A percentile compares a stretch with the other conserved stretches of the same genome.
phyloP scores from a whole-genome alignment of 2,797 vertebrate genomes.

The Rhabdophis nuchalis region DNA sequence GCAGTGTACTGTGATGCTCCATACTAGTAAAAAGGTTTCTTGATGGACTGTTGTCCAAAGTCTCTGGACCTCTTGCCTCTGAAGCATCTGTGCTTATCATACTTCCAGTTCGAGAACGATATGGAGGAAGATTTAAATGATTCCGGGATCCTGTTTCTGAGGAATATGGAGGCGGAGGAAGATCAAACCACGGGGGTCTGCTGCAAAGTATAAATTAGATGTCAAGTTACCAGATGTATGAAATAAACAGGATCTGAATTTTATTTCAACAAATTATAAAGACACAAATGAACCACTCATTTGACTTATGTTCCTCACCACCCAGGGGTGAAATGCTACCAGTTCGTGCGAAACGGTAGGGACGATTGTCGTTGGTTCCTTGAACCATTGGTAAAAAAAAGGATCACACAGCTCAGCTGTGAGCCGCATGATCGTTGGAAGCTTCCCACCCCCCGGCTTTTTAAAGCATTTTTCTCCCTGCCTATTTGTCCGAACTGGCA shows the following conservation, averaged over 20 bases:
- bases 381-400: too few relatives aligned
- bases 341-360: too few relatives aligned
- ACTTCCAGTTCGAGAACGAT: slow-evolving; percentile 73
- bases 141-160: slow-evolving; percentile 74
- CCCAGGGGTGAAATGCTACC: too few relatives aligned
- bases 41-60: neutral
- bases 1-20: slow-evolving; percentile 38
- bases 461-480: too few relatives aligned
- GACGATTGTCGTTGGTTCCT: too few relatives aligned
- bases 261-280: neutral
- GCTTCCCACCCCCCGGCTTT: too few relatives aligned
- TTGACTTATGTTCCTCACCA: neutral
- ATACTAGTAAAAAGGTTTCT: neutral
- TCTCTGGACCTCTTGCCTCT: slow-evolving; percentile 50
- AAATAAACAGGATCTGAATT: accelerated
- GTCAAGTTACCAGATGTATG: slow-evolving; percentile 23
- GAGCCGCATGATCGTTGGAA: too few relatives aligned
- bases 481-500: too few relatives aligned
- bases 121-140: slow-evolving; percentile 84
- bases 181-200: slow-evolving; percentile 94
- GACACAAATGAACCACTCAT: neutral
- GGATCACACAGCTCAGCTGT: too few relatives aligned
- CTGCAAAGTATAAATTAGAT: slow-evolving; percentile 50
- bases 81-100: slow-evolving; percentile 57
- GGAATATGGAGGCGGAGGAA: slow-evolving; percentile 91